phyloP scores from a whole-genome alignment of 1,140 invertebrate genomes.

The Ladona fulva region DNA sequence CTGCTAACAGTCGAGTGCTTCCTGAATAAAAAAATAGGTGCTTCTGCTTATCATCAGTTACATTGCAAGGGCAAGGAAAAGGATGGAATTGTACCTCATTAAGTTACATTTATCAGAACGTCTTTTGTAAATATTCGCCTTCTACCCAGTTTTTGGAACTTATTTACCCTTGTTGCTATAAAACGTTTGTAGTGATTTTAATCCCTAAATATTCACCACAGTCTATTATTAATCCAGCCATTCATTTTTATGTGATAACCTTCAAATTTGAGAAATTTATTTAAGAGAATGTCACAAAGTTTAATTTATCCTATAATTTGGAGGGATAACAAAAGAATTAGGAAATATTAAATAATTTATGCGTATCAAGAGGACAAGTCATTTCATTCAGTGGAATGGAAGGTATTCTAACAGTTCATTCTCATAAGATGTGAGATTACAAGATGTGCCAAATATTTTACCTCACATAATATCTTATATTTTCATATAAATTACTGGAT shows the following conservation, averaged over 20 bases:
- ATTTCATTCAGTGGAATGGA: no score
- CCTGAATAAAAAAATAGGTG: neutral
- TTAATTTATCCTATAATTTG: no score
- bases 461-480: slow-evolving; percentile 10
- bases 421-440: neutral
- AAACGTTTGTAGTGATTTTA: neutral
- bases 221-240: no score
- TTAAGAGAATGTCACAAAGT: no score
- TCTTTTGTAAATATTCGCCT: neutral
- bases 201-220: no score
- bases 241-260: no score
- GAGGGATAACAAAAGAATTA: no score
- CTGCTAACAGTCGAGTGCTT: neutral
- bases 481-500: neutral
- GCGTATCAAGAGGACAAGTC: no score
- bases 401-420: no score
- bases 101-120: slow-evolving; percentile 3
- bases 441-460: neutral
- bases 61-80: neutral
- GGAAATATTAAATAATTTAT: no score
- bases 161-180: neutral
- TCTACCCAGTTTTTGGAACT: neutral
- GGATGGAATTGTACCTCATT: neutral
- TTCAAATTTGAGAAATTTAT: no score
- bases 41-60: neutral